phyloP scores from a whole-genome alignment of 1,140 invertebrate genomes.

The Drosophila funebris region DNA sequence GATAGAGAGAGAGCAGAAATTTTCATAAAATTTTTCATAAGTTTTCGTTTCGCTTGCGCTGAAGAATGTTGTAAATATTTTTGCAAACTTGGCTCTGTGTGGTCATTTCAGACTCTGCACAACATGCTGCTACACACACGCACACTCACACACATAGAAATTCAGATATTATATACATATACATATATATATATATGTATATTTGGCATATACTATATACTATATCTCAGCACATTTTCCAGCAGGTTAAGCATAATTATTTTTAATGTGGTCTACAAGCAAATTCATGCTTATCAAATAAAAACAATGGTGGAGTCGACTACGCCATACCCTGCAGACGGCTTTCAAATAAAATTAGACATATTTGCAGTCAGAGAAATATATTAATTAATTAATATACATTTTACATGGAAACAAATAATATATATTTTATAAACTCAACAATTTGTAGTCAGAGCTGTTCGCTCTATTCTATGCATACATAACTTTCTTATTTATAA shows the following conservation, averaged over 20 bases:
- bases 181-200: neutral
- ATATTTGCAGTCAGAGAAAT: too few relatives aligned
- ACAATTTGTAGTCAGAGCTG: too few relatives aligned
- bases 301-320: neutral
- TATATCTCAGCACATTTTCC: constrained; percentile 59
- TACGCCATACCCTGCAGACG: neutral
- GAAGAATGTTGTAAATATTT: constrained; percentile 53
- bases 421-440: too few relatives aligned
- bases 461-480: too few relatives aligned
- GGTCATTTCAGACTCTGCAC: constrained; percentile 35
- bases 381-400: too few relatives aligned
- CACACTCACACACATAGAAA: constrained; percentile 6
- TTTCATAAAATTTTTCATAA: constrained; percentile 55
- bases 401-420: too few relatives aligned
- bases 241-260: constrained; percentile 73
- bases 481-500: too few relatives aligned
- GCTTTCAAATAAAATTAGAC: neutral
- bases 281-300: constrained; percentile 29
- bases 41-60: constrained; percentile 51
- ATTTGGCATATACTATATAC: constrained; percentile 1
- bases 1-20: constrained; percentile 10
- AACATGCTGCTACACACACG: constrained; percentile 10
- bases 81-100: constrained; percentile 42
- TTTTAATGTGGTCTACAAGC: constrained; percentile 67
- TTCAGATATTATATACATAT: neutral